A percentile compares a stretch with the other conserved stretches of the same genome.
phyloP scores from a whole-genome alignment of 2,888 invertebrate species.

The Crioceris asparagi region DNA sequence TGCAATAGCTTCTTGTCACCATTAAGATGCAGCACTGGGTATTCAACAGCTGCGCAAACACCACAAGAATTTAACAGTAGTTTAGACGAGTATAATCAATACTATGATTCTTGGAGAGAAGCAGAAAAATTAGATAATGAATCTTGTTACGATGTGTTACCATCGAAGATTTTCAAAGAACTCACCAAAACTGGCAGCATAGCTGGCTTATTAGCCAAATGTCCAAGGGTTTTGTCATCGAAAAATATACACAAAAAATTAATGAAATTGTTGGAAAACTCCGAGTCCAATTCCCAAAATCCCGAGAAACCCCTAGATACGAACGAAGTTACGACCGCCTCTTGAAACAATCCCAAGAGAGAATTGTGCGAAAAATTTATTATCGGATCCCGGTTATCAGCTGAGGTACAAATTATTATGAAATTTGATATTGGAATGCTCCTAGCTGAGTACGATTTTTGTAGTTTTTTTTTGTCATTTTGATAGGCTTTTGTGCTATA shows the following conservation, averaged over 20 bases:
- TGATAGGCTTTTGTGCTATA: slow-evolving; percentile 24
- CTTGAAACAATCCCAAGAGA: slow-evolving; percentile 28
- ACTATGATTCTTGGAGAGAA: slow-evolving; percentile 46
- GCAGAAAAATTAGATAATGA: slow-evolving; percentile 25
- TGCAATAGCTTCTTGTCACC: slow-evolving; percentile 32
- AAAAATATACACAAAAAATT: slow-evolving; percentile 46
- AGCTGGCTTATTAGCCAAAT: slow-evolving; percentile 46
- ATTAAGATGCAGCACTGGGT: slow-evolving; percentile 32
- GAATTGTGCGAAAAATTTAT: slow-evolving; percentile 22
- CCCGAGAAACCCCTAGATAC: slow-evolving; percentile 25
- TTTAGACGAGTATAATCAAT: slow-evolving; percentile 42
- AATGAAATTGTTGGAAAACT: slow-evolving; percentile 34
- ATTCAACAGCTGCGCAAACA: slow-evolving; percentile 41
- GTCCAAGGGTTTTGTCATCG: slow-evolving; percentile 51
- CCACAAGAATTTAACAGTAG: slow-evolving; percentile 39
- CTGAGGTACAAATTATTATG: slow-evolving; percentile 20
- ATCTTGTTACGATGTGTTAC: slow-evolving; percentile 41
- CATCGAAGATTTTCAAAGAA: slow-evolving; percentile 47
- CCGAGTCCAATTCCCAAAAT: slow-evolving; percentile 22
- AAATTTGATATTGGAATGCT: slow-evolving; percentile 12
- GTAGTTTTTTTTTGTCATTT: slow-evolving; percentile 21
- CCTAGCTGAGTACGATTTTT: slow-evolving; percentile 18
- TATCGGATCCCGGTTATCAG: slow-evolving; percentile 19
- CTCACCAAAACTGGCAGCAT: slow-evolving; percentile 36
- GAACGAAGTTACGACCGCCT: slow-evolving; percentile 30